Percentiles rank a stretch among this genome's conserved stretches.
phyloP scores from a whole-genome alignment of 2,797 vertebrate species.

The Nothura maculosa region DNA sequence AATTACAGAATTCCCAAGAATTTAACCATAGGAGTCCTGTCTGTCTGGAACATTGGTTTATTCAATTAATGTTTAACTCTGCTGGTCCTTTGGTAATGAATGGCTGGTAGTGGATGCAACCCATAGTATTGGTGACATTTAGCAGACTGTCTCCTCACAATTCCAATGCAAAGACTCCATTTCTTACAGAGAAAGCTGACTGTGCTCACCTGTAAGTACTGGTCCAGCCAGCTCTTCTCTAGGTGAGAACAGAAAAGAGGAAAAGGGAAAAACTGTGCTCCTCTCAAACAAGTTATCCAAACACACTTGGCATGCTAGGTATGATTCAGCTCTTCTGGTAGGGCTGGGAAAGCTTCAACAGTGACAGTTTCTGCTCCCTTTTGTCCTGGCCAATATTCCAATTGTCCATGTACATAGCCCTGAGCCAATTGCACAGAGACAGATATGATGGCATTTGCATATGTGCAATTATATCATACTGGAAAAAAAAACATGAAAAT shows the following conservation, averaged over 20 bases:
- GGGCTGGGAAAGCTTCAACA: neutral
- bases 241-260: neutral
- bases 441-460: neutral
- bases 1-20: neutral
- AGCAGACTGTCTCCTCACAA: neutral
- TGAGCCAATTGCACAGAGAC: neutral
- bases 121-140: neutral
- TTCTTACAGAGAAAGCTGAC: neutral
- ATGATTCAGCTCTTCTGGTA: neutral
- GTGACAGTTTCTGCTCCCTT: neutral
- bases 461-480: accelerated
- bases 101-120: neutral
- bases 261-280: neutral
- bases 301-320: neutral
- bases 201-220: neutral
- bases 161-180: neutral
- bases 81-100: neutral
- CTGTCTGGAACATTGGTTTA: neutral
- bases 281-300: neutral
- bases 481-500: neutral
- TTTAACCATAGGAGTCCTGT: neutral
- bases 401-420: neutral
- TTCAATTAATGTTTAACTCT: neutral
- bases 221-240: neutral
- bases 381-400: neutral